Base-by-base conservation (phyloP, 2,797 vertebrate genomes). In the Bryconaethiops microstoma region DNA sequence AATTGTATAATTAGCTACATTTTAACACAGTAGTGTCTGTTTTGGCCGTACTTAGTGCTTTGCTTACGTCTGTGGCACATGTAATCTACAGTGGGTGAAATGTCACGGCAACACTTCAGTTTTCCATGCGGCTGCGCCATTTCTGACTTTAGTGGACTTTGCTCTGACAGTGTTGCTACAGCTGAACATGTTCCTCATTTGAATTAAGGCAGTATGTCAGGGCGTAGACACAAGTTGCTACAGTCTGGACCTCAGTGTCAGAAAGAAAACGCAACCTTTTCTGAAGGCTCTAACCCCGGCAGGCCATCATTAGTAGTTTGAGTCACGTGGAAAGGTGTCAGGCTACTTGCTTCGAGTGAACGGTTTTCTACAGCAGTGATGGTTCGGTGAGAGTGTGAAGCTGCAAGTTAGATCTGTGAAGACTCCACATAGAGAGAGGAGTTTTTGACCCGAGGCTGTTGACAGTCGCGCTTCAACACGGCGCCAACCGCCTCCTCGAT, bases 361-460 rank as follows among this genome's bases (percentile, higher is more conserved):
- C 16, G 0, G 25, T 35, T 17, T 12, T n/a, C 52, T 59, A 57
- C 29, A 17, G 50, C 3, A 17, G 69, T 42, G 42, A 17, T 4
- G 1, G 35, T 65, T 40, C 60, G 25, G 60, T 13, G 23, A 63
- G 25, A 0, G 40, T 39, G 8, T 50, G 67, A 29, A 40, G 17
- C 3, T n/a, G 17, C 3, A n/a, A 60, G 5, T 93, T 94, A 96
- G 82, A 96, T 97, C 93, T 96, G 94, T 1, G 94, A 92, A 0
- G 96, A 96, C 93, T 97, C 95, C 80, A 95, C 82, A 87, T 92
- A 91, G 83, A 88, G 75, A 13, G 91, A 91, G 80, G 89, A 62
- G 87, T 86, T 90, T 83, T 89, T 90, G 16, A 90, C 71, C 16
- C 82, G 86, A 42, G 91, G 87, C 88, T 95, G 91, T 89, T 90